Percentiles rank a stretch among this genome's conserved stretches.
These are phyloP conservation scores for Uria lomvia DNA, from an alignment of 2,113 vertebrate genomes.

Conservation along the genomic window DNA sequence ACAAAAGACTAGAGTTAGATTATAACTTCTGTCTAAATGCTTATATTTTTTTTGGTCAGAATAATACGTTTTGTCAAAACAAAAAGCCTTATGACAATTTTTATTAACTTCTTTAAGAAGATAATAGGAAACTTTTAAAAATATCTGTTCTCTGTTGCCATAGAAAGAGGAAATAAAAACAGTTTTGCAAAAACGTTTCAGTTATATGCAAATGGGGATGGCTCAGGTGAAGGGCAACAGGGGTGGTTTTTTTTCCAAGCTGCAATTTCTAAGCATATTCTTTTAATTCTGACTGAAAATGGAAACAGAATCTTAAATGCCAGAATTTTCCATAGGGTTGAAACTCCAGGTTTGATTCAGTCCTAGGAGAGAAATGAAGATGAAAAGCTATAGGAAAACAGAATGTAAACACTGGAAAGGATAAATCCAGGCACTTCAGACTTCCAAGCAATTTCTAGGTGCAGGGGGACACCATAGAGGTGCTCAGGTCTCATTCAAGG, in stretches of 20 bases:
- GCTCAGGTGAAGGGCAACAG: not conserved
- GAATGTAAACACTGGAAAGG: not conserved
- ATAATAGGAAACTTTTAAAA: not conserved
- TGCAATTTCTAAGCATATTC: not conserved
- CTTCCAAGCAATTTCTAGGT: not conserved
- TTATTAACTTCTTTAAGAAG: not conserved
- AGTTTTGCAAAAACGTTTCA: not conserved
- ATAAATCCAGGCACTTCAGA: not conserved
- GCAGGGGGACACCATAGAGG: not conserved
- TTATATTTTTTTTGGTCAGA: not conserved
- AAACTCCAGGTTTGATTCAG: not conserved
- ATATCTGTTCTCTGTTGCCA: not conserved
- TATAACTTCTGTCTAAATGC: not conserved
- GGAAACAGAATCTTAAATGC: not conserved
- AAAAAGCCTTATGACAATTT: not conserved
- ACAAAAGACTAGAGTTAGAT: not conserved
- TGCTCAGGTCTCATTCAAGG: not conserved
- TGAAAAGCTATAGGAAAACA: not conserved
- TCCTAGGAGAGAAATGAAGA: not conserved
- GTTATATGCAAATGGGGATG: not conserved
- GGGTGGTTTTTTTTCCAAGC: rapidly evolving
- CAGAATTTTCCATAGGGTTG: not conserved
- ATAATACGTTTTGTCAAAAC: not conserved
- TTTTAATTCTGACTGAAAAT: not conserved
- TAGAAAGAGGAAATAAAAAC: not conserved